Conservation (phyloP, 2,888 invertebrate species). For the Pachymerium ferrugineum region DNA sequence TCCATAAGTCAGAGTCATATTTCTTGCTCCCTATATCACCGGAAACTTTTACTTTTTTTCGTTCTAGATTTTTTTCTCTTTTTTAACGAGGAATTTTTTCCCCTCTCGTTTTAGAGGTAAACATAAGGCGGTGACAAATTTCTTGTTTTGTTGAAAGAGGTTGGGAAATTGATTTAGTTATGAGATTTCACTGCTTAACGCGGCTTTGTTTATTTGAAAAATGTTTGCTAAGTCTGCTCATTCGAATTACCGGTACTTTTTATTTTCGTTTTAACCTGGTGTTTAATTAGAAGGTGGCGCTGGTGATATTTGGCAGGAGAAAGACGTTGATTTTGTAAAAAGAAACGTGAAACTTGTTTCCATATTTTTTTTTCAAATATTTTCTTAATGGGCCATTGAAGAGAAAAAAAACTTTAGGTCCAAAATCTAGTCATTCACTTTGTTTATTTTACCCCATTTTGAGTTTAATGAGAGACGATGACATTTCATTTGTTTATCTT, state of each 20-base stretch:
- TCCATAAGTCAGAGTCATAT: too few relatives aligned
- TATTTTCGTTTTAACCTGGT: slow-evolving; percentile 21
- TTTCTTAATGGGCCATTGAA: too few relatives aligned
- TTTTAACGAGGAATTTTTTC: not conserved
- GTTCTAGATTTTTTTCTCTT: not conserved
- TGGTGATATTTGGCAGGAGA: slow-evolving; percentile 14
- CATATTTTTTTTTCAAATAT: too few relatives aligned
- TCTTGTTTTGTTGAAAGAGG: not conserved
- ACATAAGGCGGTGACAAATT: not conserved
- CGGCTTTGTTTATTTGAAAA: slow-evolving; percentile 20
- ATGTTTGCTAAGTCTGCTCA: slow-evolving; percentile 8
- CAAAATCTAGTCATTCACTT: not conserved
- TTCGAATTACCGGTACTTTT: too few relatives aligned
- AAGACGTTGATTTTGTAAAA: not conserved
- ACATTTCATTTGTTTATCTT: slow-evolving; percentile 17
- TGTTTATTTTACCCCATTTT: slow-evolving; percentile 19
- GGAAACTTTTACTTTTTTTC: too few relatives aligned
- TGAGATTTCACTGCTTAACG: not conserved
- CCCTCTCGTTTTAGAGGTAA: not conserved
- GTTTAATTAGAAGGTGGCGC: slow-evolving; percentile 25
- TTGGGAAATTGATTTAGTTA: not conserved
- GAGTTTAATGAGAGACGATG: slow-evolving; percentile 1
- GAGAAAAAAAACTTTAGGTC: too few relatives aligned
- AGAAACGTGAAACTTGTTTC: not conserved
- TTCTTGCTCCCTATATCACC: too few relatives aligned